These are phyloP conservation scores for Phalera bucephala DNA, from an alignment of 2,888 invertebrate genomes.

Conservation along the genomic window DNA sequence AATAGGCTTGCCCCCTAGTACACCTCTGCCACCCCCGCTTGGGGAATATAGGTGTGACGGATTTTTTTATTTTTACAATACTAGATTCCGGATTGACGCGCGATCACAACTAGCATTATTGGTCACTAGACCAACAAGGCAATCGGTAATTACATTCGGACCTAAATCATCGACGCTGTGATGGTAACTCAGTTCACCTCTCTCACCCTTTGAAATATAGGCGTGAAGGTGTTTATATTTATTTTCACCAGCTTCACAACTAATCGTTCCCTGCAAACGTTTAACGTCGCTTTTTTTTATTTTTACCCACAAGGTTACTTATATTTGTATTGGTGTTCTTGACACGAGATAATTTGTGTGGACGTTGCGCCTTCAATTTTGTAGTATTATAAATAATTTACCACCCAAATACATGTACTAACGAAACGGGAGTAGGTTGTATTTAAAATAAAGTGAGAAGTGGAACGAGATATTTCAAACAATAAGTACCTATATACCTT, in stretches of 20 bases:
- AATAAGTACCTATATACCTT: slow-evolving; percentile 3
- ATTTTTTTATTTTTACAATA: too few relatives aligned
- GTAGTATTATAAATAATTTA: background rate
- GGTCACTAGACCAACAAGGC: too few relatives aligned
- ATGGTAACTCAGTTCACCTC: too few relatives aligned
- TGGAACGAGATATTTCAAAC: slow-evolving; percentile 11
- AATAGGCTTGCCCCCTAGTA: too few relatives aligned
- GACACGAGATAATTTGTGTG: slow-evolving; percentile 24
- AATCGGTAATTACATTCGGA: too few relatives aligned
- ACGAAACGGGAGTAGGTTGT: slow-evolving; percentile 1
- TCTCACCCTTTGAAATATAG: too few relatives aligned
- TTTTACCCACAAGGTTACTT: slow-evolving; percentile 50
- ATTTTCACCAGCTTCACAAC: slow-evolving; percentile 28
- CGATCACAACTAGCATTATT: too few relatives aligned
- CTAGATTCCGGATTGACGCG: too few relatives aligned
- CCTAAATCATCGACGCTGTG: too few relatives aligned
- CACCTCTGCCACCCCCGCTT: too few relatives aligned
- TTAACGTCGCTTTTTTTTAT: slow-evolving; percentile 38
- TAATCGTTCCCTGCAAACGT: slow-evolving; percentile 38
- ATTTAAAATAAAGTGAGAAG: background rate
- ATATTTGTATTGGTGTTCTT: slow-evolving; percentile 35
- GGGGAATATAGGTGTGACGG: too few relatives aligned
- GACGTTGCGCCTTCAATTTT: slow-evolving; percentile 8
- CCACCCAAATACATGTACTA: background rate
- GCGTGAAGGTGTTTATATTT: too few relatives aligned